These are phyloP conservation scores for Palythoa grandiflora DNA, from an alignment of 92 coral and sea anemone genomes.

Conservation along the genomic window DNA sequence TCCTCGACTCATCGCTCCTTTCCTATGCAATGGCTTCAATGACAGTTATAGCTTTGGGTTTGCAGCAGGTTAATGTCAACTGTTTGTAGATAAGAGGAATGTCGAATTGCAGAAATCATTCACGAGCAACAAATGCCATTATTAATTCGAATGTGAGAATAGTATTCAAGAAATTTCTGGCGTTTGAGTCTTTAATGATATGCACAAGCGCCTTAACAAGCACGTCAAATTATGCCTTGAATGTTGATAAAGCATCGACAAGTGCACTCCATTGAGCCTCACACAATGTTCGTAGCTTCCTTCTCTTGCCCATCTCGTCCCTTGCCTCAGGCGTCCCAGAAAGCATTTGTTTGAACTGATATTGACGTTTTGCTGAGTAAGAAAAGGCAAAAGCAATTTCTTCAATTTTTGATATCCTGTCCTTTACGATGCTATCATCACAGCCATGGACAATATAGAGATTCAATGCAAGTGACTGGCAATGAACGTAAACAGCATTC, in stretches of 20 bases:
- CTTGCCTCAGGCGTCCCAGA: conserved; percentile 34
- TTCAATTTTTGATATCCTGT: conserved; percentile 39
- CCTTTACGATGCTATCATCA: conserved; percentile 23
- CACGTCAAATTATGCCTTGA: conserved; percentile 42
- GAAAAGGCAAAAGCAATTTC: conserved; percentile 45
- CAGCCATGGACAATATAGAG: conserved; percentile 37
- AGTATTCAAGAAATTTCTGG: conserved; percentile 39
- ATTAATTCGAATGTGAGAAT: conserved; percentile 38
- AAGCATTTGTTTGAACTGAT: conserved; percentile 37
- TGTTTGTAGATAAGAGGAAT: conserved; percentile 46
- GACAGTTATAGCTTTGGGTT: conserved; percentile 28
- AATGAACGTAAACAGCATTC: conserved; percentile 15
- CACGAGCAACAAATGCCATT: conserved; percentile 43
- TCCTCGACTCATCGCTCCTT: conserved; percentile 31
- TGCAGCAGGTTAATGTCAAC: conserved; percentile 36
- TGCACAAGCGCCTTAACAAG: conserved; percentile 43
- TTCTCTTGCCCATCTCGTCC: conserved; percentile 35
- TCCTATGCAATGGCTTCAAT: conserved; percentile 38
- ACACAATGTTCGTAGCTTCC: conserved; percentile 36
- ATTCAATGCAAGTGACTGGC: conserved; percentile 44
- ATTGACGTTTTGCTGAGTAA: conserved; percentile 42
- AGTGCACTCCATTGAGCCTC: conserved; percentile 41
- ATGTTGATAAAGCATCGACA: conserved; percentile 39
- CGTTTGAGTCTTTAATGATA: conserved; percentile 32
- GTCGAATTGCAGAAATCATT: conserved; percentile 39